Base-by-base conservation (phyloP, 2,797 vertebrate species). In the Cryptoprocta ferox region DNA sequence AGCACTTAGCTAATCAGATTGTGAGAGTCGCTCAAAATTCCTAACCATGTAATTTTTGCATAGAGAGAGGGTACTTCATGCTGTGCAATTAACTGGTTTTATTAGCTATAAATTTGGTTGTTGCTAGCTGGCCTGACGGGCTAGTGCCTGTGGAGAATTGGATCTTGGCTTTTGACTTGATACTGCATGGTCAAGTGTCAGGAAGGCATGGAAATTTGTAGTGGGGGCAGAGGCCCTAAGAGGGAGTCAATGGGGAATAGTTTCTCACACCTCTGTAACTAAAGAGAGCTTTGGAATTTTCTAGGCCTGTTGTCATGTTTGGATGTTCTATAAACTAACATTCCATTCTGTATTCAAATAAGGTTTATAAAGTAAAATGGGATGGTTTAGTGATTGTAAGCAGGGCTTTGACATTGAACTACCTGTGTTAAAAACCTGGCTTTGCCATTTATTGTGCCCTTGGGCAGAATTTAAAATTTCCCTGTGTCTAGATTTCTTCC, bases 1-100 rank as follows among this genome's bases (percentile, higher is more conserved):
- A 97, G 91, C 89, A 98, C 92, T 98, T 98, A 98, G 75, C 98
- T 98, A 96, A 98, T 98, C 92, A 96, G 94, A 97, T 98, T 98
- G 90, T 96, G 97, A 97, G 97, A 98, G 96, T 96, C 50, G 97
- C 96, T 98, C 94, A 96, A 94, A 94, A 94, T 96, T 92, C 96
- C 83, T 97, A 96, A 97, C 93, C 98, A 84, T 96, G 94, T 97
- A 97, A 98, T 98, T 98, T 98, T 97, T 98, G 81, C 66, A 0
- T 87, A 89, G 94, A 98, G 91, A 4, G 26, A 94, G 89, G 93
- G 75, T 96, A 66, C 75, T 80, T 97, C 98, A 97, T 98, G 97
- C 97, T 98, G 93, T 98, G 97, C 85, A 96, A 73, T 98, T 98
- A 98, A 95, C 96, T 97, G 96, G 76, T 98, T 98, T 97, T 98